Evolutionary conservation across 2,888 invertebrate species (phyloP).

Genomic region (Selenia dentaria): DNA sequence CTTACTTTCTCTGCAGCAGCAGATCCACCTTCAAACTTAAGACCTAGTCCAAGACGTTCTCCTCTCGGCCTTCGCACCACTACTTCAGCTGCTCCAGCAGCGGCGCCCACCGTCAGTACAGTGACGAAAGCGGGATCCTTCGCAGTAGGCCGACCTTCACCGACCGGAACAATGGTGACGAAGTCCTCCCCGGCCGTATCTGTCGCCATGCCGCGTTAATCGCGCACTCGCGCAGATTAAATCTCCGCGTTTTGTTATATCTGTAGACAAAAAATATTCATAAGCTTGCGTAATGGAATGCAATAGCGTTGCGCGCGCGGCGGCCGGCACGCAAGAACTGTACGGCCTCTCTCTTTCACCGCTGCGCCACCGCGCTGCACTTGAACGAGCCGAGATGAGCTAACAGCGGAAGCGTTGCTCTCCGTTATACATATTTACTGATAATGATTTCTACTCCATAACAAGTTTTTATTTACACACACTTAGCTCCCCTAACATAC

Average conservation of each 20-base stretch:
- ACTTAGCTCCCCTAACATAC: background rate
- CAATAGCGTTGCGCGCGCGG: conserved; percentile 57
- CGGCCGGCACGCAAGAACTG: conserved; percentile 60
- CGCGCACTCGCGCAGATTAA: conserved; percentile 55
- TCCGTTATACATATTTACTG: conserved; percentile 11
- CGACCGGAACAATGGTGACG: conserved; percentile 85
- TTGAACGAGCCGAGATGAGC: conserved; percentile 58
- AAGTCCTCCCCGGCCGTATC: conserved; percentile 78
- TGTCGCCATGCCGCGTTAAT: conserved; percentile 77
- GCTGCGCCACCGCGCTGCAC: conserved; percentile 51
- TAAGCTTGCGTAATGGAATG: conserved; percentile 71
- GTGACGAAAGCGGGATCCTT: conserved; percentile 82
- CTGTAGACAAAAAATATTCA: conserved; percentile 72
- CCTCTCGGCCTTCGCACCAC: conserved; percentile 94
- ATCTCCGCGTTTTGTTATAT: conserved; percentile 60
- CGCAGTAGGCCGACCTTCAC: conserved; percentile 67
- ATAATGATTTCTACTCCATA: conserved; percentile 6
- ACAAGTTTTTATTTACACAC: conserved; percentile 2
- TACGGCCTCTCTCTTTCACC: conserved; percentile 74
- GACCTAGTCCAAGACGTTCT: conserved; percentile 94
- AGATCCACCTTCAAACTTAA: conserved; percentile 96
- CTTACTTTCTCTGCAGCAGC: conserved; percentile 92
- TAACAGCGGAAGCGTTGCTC: conserved; percentile 22
- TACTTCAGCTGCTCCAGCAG: conserved; percentile 88
- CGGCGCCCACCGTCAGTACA: conserved; percentile 83